Evolutionary conservation across 1,140 invertebrate genomes (phyloP), one percentile per base, ranked within the genome.

Genomic region (Diploscapter pachys): DNA sequence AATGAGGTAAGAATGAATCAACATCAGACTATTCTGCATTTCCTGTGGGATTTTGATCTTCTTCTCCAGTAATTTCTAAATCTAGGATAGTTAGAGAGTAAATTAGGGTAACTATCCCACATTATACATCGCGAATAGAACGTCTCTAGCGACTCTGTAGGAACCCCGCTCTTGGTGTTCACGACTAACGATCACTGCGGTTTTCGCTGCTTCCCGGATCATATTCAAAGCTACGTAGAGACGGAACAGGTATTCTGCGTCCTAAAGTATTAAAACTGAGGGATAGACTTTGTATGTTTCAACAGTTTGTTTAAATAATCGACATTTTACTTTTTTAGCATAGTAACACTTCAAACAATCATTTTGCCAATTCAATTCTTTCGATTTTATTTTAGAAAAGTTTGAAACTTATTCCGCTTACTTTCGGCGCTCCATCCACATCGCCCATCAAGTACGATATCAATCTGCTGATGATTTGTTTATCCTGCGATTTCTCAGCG

Each of bases 1-100:
- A 76, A 99, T 88, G 67, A 95, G 93, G 83, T 99, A 99, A 49
- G 93, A 95, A 89, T 99, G 96, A 55, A 99, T 88, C 6, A 97
- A 87, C 86, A 92, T 91, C 64, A 96, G 88, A 85, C 92, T 92
- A 68, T 90, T 90, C 54, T 91, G 90, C 91, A 99, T 92, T 86
- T 96, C 94, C 2, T 90, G 87, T 5, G 95, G 94, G 78, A 93
- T 90, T 75, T 86, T 86, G 73, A 93, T 91, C 76, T 90, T 90
- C 78, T 94, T 91, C 64, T 90, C 89, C 78, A 90, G 91, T 77
- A 97, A 87, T 84, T 96, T 92, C 92, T 31, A 31, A 31, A 31
- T 31, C 31, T 31, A 31, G 31, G 31, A 31, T 31, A 31, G 31
- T 31, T 31, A 31, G 31, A 31, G 31, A 31, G 31, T 31, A 31